phyloP scores from a whole-genome alignment of 2,888 invertebrate genomes.

The Acrocyrtus sp. region DNA sequence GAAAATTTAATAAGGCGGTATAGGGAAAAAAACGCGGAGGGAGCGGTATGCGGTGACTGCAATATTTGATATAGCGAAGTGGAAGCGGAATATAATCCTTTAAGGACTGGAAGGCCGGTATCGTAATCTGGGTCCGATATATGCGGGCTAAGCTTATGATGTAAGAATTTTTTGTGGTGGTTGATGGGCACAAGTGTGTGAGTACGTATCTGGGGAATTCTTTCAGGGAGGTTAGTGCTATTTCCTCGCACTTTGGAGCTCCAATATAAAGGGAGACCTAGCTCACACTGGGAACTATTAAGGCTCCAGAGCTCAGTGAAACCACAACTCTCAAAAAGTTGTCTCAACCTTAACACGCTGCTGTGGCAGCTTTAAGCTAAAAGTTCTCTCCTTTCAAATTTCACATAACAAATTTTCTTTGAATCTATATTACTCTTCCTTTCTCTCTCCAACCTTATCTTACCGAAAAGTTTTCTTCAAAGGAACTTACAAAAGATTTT shows the following conservation, averaged over 20 bases:
- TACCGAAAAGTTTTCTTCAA: too few relatives aligned
- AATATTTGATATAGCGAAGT: background rate
- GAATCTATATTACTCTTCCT: too few relatives aligned
- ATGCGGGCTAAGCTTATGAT: too few relatives aligned
- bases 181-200: background rate
- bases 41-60: too few relatives aligned
- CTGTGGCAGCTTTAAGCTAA: conserved; percentile 30
- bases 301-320: conserved; percentile 23
- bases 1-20: background rate
- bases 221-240: conserved; percentile 17
- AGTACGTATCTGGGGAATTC: background rate
- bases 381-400: too few relatives aligned
- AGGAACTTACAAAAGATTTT: too few relatives aligned
- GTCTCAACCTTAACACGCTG: conserved; percentile 17
- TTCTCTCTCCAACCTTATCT: too few relatives aligned
- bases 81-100: background rate
- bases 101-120: conserved; percentile 10
- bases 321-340: conserved; percentile 25
- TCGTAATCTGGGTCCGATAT: background rate
- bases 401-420: too few relatives aligned
- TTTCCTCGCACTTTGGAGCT: too few relatives aligned
- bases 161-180: background rate
- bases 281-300: conserved; percentile 17
- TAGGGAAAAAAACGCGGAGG: too few relatives aligned
- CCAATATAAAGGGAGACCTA: conserved; percentile 15